These are phyloP conservation scores for Psilanteris sp. DNA, from an alignment of 1,140 invertebrate species.

Conservation along the genomic window DNA sequence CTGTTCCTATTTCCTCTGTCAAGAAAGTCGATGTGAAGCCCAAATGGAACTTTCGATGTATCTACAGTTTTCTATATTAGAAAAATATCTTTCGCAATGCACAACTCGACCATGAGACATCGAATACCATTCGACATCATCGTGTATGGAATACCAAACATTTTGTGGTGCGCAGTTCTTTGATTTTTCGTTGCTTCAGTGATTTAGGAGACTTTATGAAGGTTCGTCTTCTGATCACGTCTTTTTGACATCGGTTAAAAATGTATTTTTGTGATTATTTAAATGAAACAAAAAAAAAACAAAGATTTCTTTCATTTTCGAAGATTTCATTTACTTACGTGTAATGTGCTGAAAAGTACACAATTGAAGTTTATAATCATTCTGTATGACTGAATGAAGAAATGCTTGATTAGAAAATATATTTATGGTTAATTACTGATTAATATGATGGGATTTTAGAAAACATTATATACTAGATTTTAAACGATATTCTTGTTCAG, in stretches of 20 bases:
- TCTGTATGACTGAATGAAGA: no score
- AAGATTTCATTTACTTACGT: no score
- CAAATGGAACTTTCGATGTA: conserved; percentile 58
- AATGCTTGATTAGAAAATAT: no score
- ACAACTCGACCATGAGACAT: conserved; percentile 67
- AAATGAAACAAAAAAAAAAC: no score
- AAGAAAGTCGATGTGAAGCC: conserved; percentile 58
- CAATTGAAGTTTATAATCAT: no score
- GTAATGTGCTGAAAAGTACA: no score
- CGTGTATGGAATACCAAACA: conserved; percentile 67
- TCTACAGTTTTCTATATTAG: conserved; percentile 53
- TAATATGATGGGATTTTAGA: no score
- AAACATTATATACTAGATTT: no score
- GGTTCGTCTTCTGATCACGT: conserved; percentile 68
- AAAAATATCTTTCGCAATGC: conserved; percentile 66
- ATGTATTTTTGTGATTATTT: no score
- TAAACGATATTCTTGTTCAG: no score
- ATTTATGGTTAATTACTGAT: no score
- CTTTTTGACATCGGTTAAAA: no score
- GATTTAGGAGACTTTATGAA: conserved; percentile 70
- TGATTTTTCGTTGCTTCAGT: conserved; percentile 63
- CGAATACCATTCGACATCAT: conserved; percentile 64
- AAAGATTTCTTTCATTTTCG: not conserved
- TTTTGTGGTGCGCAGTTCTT: conserved; percentile 40
- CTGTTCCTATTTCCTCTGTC: conserved; percentile 50